phyloP scores from a whole-genome alignment of 2,888 invertebrate genomes.

The Dione vanillae region DNA sequence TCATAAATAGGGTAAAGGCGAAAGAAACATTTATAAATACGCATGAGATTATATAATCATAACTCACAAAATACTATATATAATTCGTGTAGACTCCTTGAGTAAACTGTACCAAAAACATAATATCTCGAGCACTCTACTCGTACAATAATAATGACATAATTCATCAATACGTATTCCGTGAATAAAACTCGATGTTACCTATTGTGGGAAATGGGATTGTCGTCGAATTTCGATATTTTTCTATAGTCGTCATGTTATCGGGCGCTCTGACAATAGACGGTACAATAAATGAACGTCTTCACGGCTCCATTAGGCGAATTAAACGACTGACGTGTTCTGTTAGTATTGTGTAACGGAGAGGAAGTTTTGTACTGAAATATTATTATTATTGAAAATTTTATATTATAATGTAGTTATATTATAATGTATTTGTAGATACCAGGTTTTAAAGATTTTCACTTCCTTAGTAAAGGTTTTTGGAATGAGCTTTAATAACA shows the following conservation, averaged over 20 bases:
- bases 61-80: background rate
- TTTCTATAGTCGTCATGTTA: constrained; percentile 37
- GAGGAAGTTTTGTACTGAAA: constrained; percentile 10
- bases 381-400: background rate
- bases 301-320: constrained; percentile 64
- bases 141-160: constrained; percentile 20
- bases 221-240: constrained; percentile 26
- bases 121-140: background rate
- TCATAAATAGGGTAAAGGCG: too few species aligned
- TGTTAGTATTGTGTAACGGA: constrained; percentile 36
- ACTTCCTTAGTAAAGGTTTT: too few species aligned
- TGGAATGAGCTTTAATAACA: too few species aligned
- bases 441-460: too few species aligned
- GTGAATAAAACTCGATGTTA: constrained; percentile 5
- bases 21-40: too few species aligned
- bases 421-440: too few species aligned
- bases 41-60: background rate
- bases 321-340: constrained; percentile 63
- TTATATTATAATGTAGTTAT: background rate
- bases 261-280: constrained; percentile 46
- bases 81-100: background rate
- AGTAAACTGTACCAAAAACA: background rate
- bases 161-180: constrained; percentile 15
- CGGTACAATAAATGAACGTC: constrained; percentile 42
- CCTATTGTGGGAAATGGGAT: constrained; percentile 26